Evolutionary conservation across 2,888 invertebrate species (phyloP).

Genomic region (Leptopilina myrica): DNA sequence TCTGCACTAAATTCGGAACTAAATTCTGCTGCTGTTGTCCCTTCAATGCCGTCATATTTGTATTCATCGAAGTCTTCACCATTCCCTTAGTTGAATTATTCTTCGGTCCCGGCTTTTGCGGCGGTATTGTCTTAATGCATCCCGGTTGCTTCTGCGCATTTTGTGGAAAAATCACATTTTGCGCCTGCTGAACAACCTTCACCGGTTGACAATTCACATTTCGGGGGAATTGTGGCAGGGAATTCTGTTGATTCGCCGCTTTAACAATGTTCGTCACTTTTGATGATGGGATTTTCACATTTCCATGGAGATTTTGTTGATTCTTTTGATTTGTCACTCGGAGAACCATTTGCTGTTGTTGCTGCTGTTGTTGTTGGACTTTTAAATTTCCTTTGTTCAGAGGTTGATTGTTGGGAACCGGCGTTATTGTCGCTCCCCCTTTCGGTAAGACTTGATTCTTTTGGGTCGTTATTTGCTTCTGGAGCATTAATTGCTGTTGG

Average conservation of each 20-base stretch:
- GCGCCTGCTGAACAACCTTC: conserved; percentile 77
- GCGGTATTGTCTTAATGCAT: conserved; percentile 72
- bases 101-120: conserved; percentile 69
- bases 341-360: conserved; percentile 66
- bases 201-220: conserved; percentile 75
- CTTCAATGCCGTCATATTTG: conserved; percentile 66
- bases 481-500: conserved; percentile 47
- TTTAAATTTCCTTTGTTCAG: conserved; percentile 51
- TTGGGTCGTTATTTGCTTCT: conserved; percentile 54
- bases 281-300: conserved; percentile 61
- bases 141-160: conserved; percentile 70
- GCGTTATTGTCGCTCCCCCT: conserved; percentile 54
- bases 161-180: conserved; percentile 62
- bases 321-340: conserved; percentile 66
- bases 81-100: conserved; percentile 79
- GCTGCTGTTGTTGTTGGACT: conserved; percentile 59
- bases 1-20: conserved; percentile 43
- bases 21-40: conserved; percentile 50
- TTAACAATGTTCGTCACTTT: conserved; percentile 63
- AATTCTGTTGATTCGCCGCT: conserved; percentile 59
- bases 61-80: conserved; percentile 69
- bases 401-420: conserved; percentile 59
- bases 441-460: conserved; percentile 61
- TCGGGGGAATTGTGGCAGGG: conserved; percentile 58
- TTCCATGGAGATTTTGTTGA: conserved; percentile 57